Conservation (phyloP, 1,140 invertebrate genomes). For the Andrena cerasifolii region DNA sequence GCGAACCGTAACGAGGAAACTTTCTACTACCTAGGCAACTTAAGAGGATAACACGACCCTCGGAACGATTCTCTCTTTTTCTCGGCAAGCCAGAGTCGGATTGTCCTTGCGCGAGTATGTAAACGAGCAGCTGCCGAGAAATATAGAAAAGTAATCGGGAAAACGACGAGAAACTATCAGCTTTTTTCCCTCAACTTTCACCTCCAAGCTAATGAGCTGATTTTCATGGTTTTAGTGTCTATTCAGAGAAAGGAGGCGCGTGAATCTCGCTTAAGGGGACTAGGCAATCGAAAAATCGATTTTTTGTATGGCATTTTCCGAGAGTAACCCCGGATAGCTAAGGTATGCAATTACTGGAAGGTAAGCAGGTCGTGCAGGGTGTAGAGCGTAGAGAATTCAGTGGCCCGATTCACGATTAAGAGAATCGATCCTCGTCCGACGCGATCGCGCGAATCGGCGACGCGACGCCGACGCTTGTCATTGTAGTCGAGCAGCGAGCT, state of each 20-base stretch:
- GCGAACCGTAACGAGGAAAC: conserved; percentile 43
- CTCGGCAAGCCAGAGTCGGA: background rate
- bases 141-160: background rate
- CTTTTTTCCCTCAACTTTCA: too few relatives aligned
- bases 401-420: background rate
- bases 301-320: too few relatives aligned
- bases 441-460: conserved; percentile 16
- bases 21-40: conserved; percentile 12
- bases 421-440: conserved; percentile 28
- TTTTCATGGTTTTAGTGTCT: too few relatives aligned
- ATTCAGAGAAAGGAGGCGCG: background rate
- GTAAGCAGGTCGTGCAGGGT: background rate
- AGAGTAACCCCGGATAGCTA: background rate
- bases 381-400: background rate
- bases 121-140: too few relatives aligned
- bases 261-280: background rate
- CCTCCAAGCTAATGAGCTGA: too few relatives aligned
- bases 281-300: too few relatives aligned
- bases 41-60: conserved; percentile 25
- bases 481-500: conserved; percentile 28
- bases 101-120: conserved; percentile 22
- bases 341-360: conserved; percentile 42
- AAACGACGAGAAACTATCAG: too few relatives aligned
- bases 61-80: background rate
- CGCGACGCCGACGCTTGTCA: conserved; percentile 14